Percentiles rank a stretch among this genome's conserved stretches.
These are phyloP conservation scores for Chondrosia reniformis DNA, from an alignment of 37 sponge, comb jelly and placozoan genomes.

Conservation along the genomic window DNA sequence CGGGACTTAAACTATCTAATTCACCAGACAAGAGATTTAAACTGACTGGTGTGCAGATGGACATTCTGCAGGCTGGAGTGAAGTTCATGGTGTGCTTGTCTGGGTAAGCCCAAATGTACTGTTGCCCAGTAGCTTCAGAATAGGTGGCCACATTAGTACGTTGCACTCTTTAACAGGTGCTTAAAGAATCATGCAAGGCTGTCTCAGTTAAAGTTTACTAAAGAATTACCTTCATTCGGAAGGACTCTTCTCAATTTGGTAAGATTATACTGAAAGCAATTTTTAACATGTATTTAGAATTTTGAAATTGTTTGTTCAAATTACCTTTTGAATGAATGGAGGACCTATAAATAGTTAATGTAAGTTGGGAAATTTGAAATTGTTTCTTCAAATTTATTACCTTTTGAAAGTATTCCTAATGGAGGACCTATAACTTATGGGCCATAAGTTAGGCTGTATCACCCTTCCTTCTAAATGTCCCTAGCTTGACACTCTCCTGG, in stretches of 20 bases:
- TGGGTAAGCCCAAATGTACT: constrained; percentile 4
- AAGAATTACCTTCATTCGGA: background rate
- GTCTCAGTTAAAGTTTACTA: constrained; percentile 7
- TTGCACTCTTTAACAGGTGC: background rate
- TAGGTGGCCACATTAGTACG: background rate
- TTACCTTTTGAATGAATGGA: no score
- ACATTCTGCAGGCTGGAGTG: background rate
- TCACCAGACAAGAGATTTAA: background rate
- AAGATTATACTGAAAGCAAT: background rate
- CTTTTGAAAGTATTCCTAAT: no score
- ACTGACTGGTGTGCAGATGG: background rate
- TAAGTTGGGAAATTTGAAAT: no score
- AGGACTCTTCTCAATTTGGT: background rate
- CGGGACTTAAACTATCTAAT: background rate
- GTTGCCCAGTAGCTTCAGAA: background rate
- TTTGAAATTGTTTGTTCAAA: no score
- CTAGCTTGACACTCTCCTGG: background rate
- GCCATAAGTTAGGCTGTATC: background rate
- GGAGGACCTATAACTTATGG: no score
- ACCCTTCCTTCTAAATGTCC: no score
- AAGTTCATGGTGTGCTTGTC: constrained; percentile 1
- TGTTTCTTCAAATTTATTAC: no score
- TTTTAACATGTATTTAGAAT: background rate
- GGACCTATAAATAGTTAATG: no score
- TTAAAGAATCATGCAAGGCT: constrained; percentile 3